Evolutionary conservation across 2,888 invertebrate genomes (phyloP).

Genomic region (Campoplex capitator): DNA sequence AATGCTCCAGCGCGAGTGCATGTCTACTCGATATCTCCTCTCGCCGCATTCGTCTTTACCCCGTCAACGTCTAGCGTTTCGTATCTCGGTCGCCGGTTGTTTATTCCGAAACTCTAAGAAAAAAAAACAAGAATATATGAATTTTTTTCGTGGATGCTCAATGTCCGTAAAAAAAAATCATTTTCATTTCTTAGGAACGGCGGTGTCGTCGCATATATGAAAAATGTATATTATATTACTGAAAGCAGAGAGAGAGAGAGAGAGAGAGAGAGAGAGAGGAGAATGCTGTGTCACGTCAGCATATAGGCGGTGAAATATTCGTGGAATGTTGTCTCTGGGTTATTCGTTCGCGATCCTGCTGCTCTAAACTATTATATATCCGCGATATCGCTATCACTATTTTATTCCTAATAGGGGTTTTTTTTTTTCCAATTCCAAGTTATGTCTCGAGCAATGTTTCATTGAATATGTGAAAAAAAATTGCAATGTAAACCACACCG

Average conservation of each 20-base stretch:
- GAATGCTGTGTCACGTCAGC: conserved; percentile 12
- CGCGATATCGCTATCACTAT: neutral
- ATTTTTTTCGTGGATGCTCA: neutral
- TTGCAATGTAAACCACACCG: no score
- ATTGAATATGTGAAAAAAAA: neutral
- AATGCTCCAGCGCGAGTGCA: conserved; percentile 16
- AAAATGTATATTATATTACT: conserved; percentile 45
- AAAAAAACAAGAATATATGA: neutral
- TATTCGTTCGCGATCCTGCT: neutral
- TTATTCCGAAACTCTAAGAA: conserved; percentile 29
- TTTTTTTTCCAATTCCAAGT: neutral
- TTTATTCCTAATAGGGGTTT: neutral
- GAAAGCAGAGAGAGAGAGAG: neutral
- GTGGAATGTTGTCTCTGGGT: conserved; percentile 12
- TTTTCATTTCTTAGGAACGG: conserved; percentile 13
- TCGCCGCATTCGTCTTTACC: conserved; percentile 13
- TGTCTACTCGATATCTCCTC: conserved; percentile 22
- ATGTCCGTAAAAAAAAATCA: conserved; percentile 13
- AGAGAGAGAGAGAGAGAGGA: neutral
- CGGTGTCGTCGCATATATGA: conserved; percentile 1
- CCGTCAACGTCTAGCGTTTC: conserved; percentile 25
- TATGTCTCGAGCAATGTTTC: neutral
- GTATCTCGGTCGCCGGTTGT: conserved; percentile 24
- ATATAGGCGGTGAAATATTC: neutral
- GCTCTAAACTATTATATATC: neutral